Conservation (phyloP, 2,888 invertebrate species). For the Conchocele bisecta region DNA sequence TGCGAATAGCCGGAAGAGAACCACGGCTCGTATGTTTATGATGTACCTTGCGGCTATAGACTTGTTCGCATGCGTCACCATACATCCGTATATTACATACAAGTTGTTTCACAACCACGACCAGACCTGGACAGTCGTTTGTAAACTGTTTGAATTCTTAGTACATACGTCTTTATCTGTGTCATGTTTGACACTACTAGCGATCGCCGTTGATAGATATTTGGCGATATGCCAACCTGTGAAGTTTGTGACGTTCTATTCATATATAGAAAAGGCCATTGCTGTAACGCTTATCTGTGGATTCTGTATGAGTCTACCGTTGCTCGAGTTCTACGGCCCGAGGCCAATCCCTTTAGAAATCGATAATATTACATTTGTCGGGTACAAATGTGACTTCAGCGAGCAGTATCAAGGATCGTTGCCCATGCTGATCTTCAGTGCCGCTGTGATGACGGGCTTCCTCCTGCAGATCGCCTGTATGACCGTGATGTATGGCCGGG, state of each 20-base stretch:
- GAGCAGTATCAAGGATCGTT: slow-evolving; percentile 33
- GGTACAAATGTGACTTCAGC: slow-evolving; percentile 52
- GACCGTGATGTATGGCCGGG: slow-evolving; percentile 43
- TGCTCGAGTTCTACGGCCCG: slow-evolving; percentile 61
- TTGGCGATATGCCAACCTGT: slow-evolving; percentile 61
- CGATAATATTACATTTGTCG: slow-evolving; percentile 5
- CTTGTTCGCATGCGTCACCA: slow-evolving; percentile 51
- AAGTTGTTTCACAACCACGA: slow-evolving; percentile 53
- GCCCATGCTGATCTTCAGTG: slow-evolving; percentile 22
- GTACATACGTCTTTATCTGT: slow-evolving; percentile 48
- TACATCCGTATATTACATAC: slow-evolving; percentile 62
- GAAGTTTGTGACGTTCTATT: slow-evolving; percentile 46
- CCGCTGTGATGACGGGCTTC: slow-evolving; percentile 35
- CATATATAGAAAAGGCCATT: slow-evolving; percentile 25
- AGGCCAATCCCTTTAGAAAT: neutral
- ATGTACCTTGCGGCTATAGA: slow-evolving; percentile 60
- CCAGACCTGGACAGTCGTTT: slow-evolving; percentile 48
- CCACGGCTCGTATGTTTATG: slow-evolving; percentile 50
- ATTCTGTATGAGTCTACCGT: slow-evolving; percentile 40
- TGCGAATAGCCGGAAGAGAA: slow-evolving; percentile 24
- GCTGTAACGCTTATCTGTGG: slow-evolving; percentile 18
- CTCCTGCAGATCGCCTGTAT: slow-evolving; percentile 27
- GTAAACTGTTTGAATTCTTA: slow-evolving; percentile 63
- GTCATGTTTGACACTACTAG: slow-evolving; percentile 46
- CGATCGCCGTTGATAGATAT: slow-evolving; percentile 61